Percentiles rank a stretch among this genome's conserved stretches.
Evolutionary conservation across 2,888 invertebrate genomes (phyloP).

Genomic region (Lamellibrachia satsuma): DNA sequence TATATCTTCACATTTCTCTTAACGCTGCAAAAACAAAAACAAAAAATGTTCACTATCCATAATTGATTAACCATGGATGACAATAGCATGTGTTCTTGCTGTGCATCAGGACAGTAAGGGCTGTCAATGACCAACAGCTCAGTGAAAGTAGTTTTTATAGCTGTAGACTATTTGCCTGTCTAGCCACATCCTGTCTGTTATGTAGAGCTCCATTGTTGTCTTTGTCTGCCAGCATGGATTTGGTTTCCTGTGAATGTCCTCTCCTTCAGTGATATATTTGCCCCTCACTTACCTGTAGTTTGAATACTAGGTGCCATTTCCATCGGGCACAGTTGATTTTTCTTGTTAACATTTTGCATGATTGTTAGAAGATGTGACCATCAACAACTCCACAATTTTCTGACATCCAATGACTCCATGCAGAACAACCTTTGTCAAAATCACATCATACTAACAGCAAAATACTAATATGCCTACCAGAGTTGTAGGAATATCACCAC

Average conservation of each 20-base stretch:
- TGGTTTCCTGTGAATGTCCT: neutral
- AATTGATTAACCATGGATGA: neutral
- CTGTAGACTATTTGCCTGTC: neutral
- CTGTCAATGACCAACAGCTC: neutral
- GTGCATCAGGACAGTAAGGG: neutral
- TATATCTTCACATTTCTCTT: too few species aligned
- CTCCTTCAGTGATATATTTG: neutral
- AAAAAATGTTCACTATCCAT: neutral
- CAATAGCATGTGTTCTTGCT: neutral
- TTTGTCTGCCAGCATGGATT: neutral
- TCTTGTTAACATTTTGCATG: too few species aligned
- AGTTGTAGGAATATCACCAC: too few species aligned
- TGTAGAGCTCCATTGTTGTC: neutral
- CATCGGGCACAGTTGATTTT: too few species aligned
- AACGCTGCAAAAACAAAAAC: neutral
- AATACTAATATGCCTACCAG: too few species aligned
- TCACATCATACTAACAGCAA: too few species aligned
- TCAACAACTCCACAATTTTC: too few species aligned
- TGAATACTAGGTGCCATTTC: too few species aligned
- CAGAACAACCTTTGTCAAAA: too few species aligned
- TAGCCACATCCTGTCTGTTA: slow-evolving; percentile 6
- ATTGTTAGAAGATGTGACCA: too few species aligned
- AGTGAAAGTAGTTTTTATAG: neutral
- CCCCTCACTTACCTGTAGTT: neutral
- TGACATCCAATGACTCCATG: too few species aligned